A percentile compares a stretch with the other conserved stretches of the same genome.
phyloP scores from a whole-genome alignment of 2,888 invertebrate species.

The Phengaris alcon region DNA sequence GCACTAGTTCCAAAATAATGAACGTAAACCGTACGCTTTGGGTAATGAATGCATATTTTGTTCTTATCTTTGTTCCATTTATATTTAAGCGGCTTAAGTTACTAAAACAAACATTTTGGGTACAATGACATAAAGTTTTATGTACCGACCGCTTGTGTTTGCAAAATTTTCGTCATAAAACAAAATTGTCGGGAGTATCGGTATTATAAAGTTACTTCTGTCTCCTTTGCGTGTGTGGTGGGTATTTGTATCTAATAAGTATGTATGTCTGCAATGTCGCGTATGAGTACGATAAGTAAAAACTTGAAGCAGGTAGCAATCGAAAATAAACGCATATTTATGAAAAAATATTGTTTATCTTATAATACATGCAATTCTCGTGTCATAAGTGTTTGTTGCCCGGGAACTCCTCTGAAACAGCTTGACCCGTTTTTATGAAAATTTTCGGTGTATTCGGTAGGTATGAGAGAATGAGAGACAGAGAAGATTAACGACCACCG shows the following conservation, averaged over 20 bases:
- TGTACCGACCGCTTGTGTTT: slow-evolving; percentile 7
- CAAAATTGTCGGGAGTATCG: not conserved
- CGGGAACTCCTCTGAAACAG: too few species aligned
- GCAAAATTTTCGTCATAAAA: slow-evolving; percentile 33
- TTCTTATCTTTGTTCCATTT: slow-evolving; percentile 20
- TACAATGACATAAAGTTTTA: slow-evolving; percentile 14
- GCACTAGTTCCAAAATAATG: slow-evolving; percentile 37
- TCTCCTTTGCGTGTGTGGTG: not conserved
- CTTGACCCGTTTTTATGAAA: too few species aligned
- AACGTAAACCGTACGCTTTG: slow-evolving; percentile 30
- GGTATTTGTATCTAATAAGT: not conserved
- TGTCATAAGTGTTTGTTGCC: too few species aligned
- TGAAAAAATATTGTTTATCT: too few species aligned
- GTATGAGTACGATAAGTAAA: not conserved
- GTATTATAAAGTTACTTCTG: not conserved
- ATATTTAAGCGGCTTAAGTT: slow-evolving; percentile 16
- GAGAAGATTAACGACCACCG: too few species aligned
- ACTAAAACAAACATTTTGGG: slow-evolving; percentile 17
- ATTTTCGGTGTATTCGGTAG: too few species aligned
- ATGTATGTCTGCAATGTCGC: not conserved
- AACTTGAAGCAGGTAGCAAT: too few species aligned
- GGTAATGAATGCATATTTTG: slow-evolving; percentile 25
- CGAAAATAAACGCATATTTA: too few species aligned
- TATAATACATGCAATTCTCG: too few species aligned
- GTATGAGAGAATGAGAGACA: too few species aligned